phyloP scores from a whole-genome alignment of 2,113 vertebrate genomes.

The Platichthys stellatus region DNA sequence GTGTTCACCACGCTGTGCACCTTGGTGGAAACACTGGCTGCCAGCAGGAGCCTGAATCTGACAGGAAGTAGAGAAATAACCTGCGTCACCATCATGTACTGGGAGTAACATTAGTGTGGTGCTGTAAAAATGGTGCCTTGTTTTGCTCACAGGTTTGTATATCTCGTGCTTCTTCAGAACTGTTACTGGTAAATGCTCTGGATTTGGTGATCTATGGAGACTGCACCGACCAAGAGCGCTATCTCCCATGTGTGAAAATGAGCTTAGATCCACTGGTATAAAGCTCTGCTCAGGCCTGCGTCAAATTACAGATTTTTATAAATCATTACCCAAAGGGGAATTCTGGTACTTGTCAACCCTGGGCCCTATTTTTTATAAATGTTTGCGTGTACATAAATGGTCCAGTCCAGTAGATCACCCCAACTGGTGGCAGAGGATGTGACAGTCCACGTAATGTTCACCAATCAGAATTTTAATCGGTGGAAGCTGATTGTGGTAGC shows the following conservation, averaged over 20 bases:
- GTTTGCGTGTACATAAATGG: too few species aligned
- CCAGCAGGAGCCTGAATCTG: constrained; percentile 20
- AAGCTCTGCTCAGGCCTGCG: constrained; percentile 50
- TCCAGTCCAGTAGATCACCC: too few species aligned
- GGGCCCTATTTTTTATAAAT: too few species aligned
- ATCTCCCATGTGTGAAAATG: constrained; percentile 61
- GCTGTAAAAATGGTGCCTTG: not conserved
- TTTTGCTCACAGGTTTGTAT: constrained; percentile 34
- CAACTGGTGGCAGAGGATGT: too few species aligned
- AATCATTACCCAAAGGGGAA: not conserved
- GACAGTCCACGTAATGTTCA: too few species aligned
- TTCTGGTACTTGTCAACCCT: too few species aligned
- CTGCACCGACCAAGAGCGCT: constrained; percentile 80
- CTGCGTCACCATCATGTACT: too few species aligned
- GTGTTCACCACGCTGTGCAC: constrained; percentile 59
- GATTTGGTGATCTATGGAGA: constrained; percentile 54
- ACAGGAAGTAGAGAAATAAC: constrained; percentile 7
- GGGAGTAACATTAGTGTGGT: too few species aligned
- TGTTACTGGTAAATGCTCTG: not conserved
- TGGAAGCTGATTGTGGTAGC: too few species aligned
- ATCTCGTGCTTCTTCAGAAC: not conserved
- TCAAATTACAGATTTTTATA: constrained; percentile 2
- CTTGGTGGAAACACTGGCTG: constrained; percentile 38
- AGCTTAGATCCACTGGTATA: constrained; percentile 81
- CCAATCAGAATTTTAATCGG: too few species aligned